These are phyloP conservation scores for Dendrolimus punctatus DNA, from an alignment of 1,140 invertebrate species.

Conservation along the genomic window DNA sequence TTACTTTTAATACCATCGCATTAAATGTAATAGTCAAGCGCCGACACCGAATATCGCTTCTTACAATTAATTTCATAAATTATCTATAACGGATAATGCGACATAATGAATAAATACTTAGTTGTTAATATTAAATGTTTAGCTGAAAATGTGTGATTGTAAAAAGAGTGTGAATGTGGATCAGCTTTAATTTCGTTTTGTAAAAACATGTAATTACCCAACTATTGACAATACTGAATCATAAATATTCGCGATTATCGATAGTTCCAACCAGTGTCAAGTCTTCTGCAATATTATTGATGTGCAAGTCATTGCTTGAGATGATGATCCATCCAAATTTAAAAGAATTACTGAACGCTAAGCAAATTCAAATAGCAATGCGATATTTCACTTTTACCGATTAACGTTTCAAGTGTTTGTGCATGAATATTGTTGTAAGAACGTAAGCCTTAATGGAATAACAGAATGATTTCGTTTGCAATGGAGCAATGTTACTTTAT, in stretches of 20 bases:
- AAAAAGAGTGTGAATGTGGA: conserved; percentile 60
- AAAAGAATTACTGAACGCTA: no score
- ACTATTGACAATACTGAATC: conserved; percentile 20
- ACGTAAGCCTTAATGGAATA: no score
- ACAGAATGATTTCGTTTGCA: no score
- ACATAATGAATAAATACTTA: conserved; percentile 59
- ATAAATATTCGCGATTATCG: neutral
- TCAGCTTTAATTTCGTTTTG: conserved; percentile 29
- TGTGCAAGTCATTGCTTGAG: neutral
- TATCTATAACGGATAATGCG: conserved; percentile 61
- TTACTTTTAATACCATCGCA: no score
- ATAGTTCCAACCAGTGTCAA: no score
- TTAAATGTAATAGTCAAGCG: conserved; percentile 40
- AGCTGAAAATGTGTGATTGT: conserved; percentile 63
- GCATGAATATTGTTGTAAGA: no score
- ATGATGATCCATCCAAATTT: no score
- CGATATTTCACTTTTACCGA: no score
- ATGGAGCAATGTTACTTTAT: no score
- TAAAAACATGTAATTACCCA: conserved; percentile 15
- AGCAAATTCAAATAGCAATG: no score
- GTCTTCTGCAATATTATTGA: neutral
- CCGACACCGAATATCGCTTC: conserved; percentile 39
- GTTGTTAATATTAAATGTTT: conserved; percentile 70
- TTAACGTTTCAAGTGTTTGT: no score
- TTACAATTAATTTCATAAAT: conserved; percentile 50